A percentile compares a stretch with the other conserved stretches of the same genome.
These are phyloP conservation scores for Pantherophis alleghaniensis DNA, from an alignment of 2,797 vertebrate species.

Conservation along the genomic window DNA sequence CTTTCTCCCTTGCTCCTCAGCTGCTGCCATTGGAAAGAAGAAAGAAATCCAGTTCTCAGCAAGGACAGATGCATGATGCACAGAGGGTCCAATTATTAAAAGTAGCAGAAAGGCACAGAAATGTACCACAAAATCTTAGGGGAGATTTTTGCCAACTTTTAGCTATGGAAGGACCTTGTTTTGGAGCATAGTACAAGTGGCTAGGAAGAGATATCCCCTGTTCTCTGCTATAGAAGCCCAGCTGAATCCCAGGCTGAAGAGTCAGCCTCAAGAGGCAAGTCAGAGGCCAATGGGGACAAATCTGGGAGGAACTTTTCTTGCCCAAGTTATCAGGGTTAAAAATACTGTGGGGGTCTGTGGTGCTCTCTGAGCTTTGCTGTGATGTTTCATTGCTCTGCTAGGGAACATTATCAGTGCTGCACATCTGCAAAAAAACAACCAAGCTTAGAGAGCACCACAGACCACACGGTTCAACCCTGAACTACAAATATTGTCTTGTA, in stretches of 20 bases:
- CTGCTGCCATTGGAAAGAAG: neutral
- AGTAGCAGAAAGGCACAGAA: neutral
- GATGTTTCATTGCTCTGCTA: no score
- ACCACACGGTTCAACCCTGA: no score
- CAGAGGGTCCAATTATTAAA: neutral
- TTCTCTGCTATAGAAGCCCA: neutral
- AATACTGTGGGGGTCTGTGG: no score
- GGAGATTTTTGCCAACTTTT: neutral
- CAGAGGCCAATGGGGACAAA: neutral
- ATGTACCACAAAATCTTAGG: neutral
- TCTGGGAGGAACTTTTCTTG: neutral
- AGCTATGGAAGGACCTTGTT: neutral
- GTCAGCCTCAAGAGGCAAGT: neutral
- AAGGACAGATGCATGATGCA: neutral
- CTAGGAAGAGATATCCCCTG: neutral
- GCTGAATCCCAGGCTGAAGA: neutral
- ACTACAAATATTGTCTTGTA: no score
- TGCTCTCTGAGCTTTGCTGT: no score
- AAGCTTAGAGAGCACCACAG: no score
- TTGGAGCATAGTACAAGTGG: no score
- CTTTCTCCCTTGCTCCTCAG: neutral
- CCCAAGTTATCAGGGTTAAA: neutral
- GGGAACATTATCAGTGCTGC: no score
- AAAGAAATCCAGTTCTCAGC: neutral
- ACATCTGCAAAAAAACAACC: no score